A percentile compares a stretch with the other conserved stretches of the same genome.
Conservation (phyloP, 2,888 invertebrate genomes). For the Lasiommata megera region DNA sequence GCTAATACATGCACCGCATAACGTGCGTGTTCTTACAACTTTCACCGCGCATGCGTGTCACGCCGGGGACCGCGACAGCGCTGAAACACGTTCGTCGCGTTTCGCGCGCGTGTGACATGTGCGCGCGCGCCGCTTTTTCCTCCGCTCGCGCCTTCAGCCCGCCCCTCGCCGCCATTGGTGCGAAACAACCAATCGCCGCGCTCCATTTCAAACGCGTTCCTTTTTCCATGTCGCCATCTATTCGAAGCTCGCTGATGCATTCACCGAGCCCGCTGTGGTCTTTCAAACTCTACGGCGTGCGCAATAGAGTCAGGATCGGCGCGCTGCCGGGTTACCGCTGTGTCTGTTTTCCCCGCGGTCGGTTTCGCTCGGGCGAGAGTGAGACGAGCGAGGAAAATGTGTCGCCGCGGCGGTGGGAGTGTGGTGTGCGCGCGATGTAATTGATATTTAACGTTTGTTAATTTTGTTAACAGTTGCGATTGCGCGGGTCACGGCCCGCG, state of each 20-base stretch:
- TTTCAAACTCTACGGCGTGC: slow-evolving; percentile 34
- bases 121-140: slow-evolving; percentile 49
- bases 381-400: slow-evolving; percentile 66
- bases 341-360: slow-evolving; percentile 76
- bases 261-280: slow-evolving; percentile 32
- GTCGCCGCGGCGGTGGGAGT: slow-evolving; percentile 37
- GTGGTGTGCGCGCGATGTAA: slow-evolving; percentile 48
- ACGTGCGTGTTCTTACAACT: not conserved
- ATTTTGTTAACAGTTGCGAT: slow-evolving; percentile 40
- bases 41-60: not conserved
- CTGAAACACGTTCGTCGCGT: slow-evolving; percentile 35
- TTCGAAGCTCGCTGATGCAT: slow-evolving; percentile 76
- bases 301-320: slow-evolving; percentile 28
- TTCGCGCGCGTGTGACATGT: slow-evolving; percentile 33
- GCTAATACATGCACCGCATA: not conserved
- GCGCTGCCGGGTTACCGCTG: slow-evolving; percentile 28
- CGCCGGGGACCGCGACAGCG: slow-evolving; percentile 3
- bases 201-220: slow-evolving; percentile 76
- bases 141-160: slow-evolving; percentile 48
- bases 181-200: slow-evolving; percentile 73
- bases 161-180: slow-evolving; percentile 68
- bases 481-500: slow-evolving; percentile 30
- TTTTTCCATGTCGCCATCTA: slow-evolving; percentile 77
- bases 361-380: slow-evolving; percentile 70
- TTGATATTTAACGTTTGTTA: slow-evolving; percentile 68